Conservation (phyloP, 1,140 invertebrate species). For the Atopsyche davidsoni region DNA sequence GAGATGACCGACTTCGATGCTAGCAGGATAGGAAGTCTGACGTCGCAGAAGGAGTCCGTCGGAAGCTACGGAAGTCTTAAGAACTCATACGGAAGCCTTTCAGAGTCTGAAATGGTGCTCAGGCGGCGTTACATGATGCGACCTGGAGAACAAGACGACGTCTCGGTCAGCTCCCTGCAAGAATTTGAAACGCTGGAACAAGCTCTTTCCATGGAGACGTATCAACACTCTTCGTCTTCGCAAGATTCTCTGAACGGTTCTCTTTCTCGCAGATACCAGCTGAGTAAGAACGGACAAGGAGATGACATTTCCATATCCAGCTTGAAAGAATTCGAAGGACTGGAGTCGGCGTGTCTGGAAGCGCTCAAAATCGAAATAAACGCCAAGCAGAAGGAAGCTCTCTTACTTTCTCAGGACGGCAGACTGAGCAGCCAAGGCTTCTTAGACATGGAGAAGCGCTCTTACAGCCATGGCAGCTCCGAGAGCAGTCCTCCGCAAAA, state of each 20-base stretch:
- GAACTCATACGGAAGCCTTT: conserved; percentile 72
- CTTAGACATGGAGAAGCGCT: conserved; percentile 47
- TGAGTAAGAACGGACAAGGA: conserved; percentile 65
- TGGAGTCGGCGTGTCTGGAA: conserved; percentile 83
- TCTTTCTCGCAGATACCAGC: conserved; percentile 57
- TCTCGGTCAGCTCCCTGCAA: conserved; percentile 86
- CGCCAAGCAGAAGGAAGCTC: conserved; percentile 78
- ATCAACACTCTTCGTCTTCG: conserved; percentile 56
- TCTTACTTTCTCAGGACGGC: conserved; percentile 56
- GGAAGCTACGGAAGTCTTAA: conserved; percentile 70
- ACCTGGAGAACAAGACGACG: conserved; percentile 80
- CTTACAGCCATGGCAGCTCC: conserved; percentile 44
- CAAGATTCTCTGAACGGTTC: conserved; percentile 75
- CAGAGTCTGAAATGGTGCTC: conserved; percentile 77
- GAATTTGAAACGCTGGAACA: conserved; percentile 90
- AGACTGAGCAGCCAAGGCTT: conserved; percentile 53
- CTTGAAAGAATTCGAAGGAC: conserved; percentile 87
- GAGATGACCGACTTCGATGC: conserved; percentile 79
- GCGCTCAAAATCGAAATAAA: conserved; percentile 74
- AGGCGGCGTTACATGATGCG: conserved; percentile 71
- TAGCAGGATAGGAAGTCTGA: conserved; percentile 72
- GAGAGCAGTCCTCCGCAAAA: conserved; percentile 47
- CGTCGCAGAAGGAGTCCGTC: conserved; percentile 73
- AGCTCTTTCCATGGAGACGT: conserved; percentile 58
- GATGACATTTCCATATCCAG: conserved; percentile 90